Base-by-base conservation (phyloP, 2,888 invertebrate genomes). In the Seladonia tumulorum region DNA sequence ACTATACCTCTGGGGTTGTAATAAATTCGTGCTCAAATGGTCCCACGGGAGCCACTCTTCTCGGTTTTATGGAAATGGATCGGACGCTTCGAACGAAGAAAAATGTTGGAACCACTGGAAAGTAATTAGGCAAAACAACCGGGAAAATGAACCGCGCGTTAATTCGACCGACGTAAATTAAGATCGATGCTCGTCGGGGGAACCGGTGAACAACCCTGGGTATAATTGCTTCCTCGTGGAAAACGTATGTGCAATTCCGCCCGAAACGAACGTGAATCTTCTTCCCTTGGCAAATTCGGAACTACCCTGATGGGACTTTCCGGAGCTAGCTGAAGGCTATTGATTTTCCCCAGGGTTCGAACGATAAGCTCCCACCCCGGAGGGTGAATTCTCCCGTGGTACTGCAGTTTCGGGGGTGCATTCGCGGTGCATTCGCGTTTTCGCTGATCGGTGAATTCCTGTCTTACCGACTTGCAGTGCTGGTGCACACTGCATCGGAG, bases 381-480 rank as follows among this genome's bases (percentile, higher is more conserved):
- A 8, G 14, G 29, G 29, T 47, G 25, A 12, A 53, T 79, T 70
- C 45, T 74, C 72, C n/a, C 35, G 71, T 42, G 90, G 79, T 90
- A 90, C 49, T 88, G 82, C 87, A 87, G 90, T 80, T 88, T 72
- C 71, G 45, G 81, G 39, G 35, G 8, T 72, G 57, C 70, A 78
- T 35, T 53, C n/a, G 53, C 10, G 29, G 8, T 75, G 57, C 70
- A 78, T 39, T 57, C 68, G 29, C 29, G 7, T 47, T 12, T 77
- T 39, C 35, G 39, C 66, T 35, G n/a, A 63, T 35, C 42, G 12
- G 70, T 22, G 74, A 78, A 47, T 88, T 57, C 77, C 90, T 89
- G 78, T 25, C 29, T 83, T 90, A 89, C 89, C 90, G 90, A 88
- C 90, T 18, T 22, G 3, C 71, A 49, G 63, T 60, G 4, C 18